Evolutionary conservation across 1,140 invertebrate genomes (phyloP).

Genomic region (Sycophaga agraensis): DNA sequence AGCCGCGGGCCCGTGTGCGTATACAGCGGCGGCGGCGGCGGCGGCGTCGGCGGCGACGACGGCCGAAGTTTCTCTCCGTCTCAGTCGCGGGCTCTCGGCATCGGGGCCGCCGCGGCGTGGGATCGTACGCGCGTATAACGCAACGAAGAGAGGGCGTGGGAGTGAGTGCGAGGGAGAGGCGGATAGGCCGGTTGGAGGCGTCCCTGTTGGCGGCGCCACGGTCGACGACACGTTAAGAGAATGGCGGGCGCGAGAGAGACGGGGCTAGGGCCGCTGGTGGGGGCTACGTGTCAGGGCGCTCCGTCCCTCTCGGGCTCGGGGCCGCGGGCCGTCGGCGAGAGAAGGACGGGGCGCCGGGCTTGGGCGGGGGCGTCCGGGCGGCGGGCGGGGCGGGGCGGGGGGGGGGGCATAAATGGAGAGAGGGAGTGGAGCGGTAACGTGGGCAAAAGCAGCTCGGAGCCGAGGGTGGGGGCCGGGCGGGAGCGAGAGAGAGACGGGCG

Average conservation of each 20-base stretch:
- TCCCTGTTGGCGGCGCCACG: constrained; percentile 38
- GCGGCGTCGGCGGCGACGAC: no score
- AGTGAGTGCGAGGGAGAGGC: not conserved
- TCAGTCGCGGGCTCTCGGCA: constrained; percentile 26
- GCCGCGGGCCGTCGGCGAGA: not conserved
- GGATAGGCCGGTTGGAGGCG: constrained; percentile 30
- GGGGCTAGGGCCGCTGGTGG: constrained; percentile 25
- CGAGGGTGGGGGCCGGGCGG: constrained; percentile 6
- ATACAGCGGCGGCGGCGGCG: constrained; percentile 20
- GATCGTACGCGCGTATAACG: constrained; percentile 15
- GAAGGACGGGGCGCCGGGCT: constrained; percentile 1
- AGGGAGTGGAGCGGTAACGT: constrained; percentile 16
- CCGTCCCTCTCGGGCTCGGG: no score
- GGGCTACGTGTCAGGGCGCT: constrained; percentile 29
- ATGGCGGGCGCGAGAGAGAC: constrained; percentile 13
- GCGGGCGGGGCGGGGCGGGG: constrained; percentile 3
- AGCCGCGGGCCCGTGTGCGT: not conserved
- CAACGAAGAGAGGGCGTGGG: not conserved
- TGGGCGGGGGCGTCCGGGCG: not conserved
- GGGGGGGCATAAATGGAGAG: constrained; percentile 19
- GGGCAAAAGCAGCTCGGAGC: constrained; percentile 31
- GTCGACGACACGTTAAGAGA: constrained; percentile 29
- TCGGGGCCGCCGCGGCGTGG: constrained; percentile 18
- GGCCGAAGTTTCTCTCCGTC: constrained; percentile 23
- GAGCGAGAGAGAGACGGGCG: constrained; percentile 38